These are phyloP conservation scores for Temnothorax curvispinosus DNA, from an alignment of 1,140 invertebrate species.

Conservation along the genomic window DNA sequence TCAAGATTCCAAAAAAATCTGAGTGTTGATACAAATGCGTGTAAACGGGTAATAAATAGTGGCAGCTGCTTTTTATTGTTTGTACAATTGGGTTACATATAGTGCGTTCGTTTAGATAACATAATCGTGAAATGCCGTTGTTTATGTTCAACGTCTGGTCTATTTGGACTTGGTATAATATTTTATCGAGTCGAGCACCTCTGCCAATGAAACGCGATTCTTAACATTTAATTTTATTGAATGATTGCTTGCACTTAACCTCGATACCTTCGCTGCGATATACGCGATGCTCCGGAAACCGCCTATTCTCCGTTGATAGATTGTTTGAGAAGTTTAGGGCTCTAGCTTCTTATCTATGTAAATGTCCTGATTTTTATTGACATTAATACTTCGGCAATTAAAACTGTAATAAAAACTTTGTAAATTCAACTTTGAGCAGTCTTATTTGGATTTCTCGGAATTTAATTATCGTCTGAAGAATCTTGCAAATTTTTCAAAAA, in stretches of 20 bases:
- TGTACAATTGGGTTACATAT: conserved; percentile 5
- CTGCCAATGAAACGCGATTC: conserved; percentile 38
- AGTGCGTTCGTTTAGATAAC: background rate
- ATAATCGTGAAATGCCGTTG: background rate
- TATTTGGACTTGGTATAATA: conserved; percentile 9
- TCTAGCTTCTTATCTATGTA: background rate
- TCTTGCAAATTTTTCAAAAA: background rate
- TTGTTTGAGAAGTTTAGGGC: background rate
- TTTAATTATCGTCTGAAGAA: background rate
- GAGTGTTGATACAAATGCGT: conserved; percentile 17
- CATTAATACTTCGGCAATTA: background rate
- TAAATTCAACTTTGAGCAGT: background rate
- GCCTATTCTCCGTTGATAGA: background rate
- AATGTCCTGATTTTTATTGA: background rate
- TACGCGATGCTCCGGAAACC: conserved; percentile 10
- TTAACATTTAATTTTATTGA: conserved; percentile 56
- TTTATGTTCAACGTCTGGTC: conserved; percentile 15
- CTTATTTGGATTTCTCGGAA: background rate
- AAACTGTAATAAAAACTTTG: background rate
- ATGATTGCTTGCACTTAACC: conserved; percentile 56
- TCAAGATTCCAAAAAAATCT: background rate
- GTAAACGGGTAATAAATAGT: conserved; percentile 20
- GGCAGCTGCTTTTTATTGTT: conserved; percentile 20
- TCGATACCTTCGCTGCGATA: conserved; percentile 7
- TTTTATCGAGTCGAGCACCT: conserved; percentile 33